Conservation (phyloP, 2,888 invertebrate species). For the Myathropa florea region DNA sequence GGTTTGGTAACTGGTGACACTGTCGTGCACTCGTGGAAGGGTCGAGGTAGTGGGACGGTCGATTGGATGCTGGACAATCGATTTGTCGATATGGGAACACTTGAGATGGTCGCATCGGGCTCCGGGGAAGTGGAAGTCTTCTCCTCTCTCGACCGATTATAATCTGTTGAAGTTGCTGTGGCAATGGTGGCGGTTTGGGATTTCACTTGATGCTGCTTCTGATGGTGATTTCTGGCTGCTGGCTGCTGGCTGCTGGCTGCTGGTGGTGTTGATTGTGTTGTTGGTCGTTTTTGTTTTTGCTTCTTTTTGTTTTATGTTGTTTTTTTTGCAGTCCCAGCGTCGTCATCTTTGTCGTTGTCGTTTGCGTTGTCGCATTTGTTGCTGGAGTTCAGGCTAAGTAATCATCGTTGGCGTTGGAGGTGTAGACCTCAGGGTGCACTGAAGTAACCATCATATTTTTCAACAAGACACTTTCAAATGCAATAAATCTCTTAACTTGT, state of each 20-base stretch:
- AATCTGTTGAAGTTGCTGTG: slow-evolving; percentile 52
- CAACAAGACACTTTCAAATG: slow-evolving; percentile 73
- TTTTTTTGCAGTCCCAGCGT: slow-evolving; percentile 13
- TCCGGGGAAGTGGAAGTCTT: slow-evolving; percentile 32
- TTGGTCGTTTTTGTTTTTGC: background rate
- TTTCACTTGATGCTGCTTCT: slow-evolving; percentile 44
- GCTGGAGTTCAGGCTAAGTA: slow-evolving; percentile 51
- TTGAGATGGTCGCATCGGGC: slow-evolving; percentile 47
- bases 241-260: slow-evolving; percentile 9
- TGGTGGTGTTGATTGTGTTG: slow-evolving; percentile 3
- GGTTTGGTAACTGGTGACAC: slow-evolving; percentile 17
- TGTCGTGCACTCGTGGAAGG: slow-evolving; percentile 12
- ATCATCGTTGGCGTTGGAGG: slow-evolving; percentile 64
- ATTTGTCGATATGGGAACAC: slow-evolving; percentile 66
- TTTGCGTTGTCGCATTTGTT: background rate
- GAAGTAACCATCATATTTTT: slow-evolving; percentile 72
- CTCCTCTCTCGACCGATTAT: slow-evolving; percentile 51
- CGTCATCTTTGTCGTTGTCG: slow-evolving; percentile 23
- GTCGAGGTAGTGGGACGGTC: slow-evolving; percentile 36
- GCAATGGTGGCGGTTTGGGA: slow-evolving; percentile 58
- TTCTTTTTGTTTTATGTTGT: background rate
- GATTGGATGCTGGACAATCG: slow-evolving; percentile 62
- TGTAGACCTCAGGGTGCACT: slow-evolving; percentile 56
- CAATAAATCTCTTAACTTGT: slow-evolving; percentile 73
- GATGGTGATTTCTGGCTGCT: slow-evolving; percentile 13